These are phyloP conservation scores for Monopis laevigella DNA, from an alignment of 2,888 invertebrate species.

Conservation along the genomic window DNA sequence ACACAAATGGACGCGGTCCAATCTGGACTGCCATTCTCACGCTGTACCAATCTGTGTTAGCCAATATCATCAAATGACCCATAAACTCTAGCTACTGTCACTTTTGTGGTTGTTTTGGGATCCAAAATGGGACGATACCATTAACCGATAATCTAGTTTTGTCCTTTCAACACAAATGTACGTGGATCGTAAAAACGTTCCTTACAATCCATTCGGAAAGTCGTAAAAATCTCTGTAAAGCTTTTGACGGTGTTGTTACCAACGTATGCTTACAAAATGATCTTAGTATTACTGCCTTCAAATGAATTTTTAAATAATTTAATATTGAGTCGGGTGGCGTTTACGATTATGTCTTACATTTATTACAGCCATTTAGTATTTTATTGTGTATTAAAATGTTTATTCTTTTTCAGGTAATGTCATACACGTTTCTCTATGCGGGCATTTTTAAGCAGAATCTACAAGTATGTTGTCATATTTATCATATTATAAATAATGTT, in stretches of 20 bases:
- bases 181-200: constrained; percentile 33
- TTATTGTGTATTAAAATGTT: constrained; percentile 1
- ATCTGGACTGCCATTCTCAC: constrained; percentile 3
- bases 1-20: constrained; percentile 4
- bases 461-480: too few species aligned
- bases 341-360: background rate
- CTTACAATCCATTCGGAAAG: constrained; percentile 24
- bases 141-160: constrained; percentile 11
- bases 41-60: background rate
- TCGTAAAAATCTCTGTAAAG: constrained; percentile 10
- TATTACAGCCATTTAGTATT: background rate
- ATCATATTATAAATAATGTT: too few species aligned
- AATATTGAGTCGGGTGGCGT: background rate
- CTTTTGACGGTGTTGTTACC: constrained; percentile 4
- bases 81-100: background rate
- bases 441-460: too few species aligned
- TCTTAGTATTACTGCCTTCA: background rate
- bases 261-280: background rate
- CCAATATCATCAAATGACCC: constrained; percentile 1
- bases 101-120: constrained; percentile 1
- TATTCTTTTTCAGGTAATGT: too few species aligned
- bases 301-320: constrained; percentile 8
- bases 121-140: constrained; percentile 6
- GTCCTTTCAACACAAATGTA: constrained; percentile 11
- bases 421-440: too few species aligned